phyloP scores from a whole-genome alignment of 2,888 invertebrate genomes.

The Harmothoe impar region DNA sequence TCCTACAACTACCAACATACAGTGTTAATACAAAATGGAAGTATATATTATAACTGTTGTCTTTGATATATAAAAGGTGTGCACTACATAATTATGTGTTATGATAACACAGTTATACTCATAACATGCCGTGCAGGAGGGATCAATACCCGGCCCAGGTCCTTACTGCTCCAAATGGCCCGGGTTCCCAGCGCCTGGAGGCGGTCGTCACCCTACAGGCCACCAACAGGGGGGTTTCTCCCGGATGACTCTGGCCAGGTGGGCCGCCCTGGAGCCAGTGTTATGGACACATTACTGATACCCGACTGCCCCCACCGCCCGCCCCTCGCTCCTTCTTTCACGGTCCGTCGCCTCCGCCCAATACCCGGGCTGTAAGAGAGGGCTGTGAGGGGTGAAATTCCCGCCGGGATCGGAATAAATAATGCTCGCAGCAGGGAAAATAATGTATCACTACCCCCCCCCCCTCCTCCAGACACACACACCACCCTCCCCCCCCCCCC shows the following conservation, averaged over 20 bases:
- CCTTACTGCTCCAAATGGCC: too few relatives aligned
- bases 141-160: too few relatives aligned
- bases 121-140: too few relatives aligned
- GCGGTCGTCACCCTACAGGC: neutral
- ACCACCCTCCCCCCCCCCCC: neutral
- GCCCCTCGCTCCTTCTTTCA: neutral
- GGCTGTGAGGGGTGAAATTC: neutral
- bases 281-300: conserved; percentile 17
- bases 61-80: too few relatives aligned
- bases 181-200: conserved; percentile 21
- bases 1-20: too few relatives aligned
- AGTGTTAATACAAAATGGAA: too few relatives aligned
- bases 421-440: neutral
- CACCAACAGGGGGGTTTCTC: neutral
- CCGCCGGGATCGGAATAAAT: conserved; percentile 4
- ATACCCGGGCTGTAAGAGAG: conserved; percentile 23
- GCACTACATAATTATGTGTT: too few relatives aligned
- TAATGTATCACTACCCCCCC: neutral
- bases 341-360: neutral
- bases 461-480: neutral
- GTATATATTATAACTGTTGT: too few relatives aligned
- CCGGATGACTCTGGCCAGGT: conserved; percentile 15
- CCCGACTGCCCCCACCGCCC: neutral
- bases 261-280: neutral
- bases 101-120: too few relatives aligned